phyloP scores from a whole-genome alignment of 2,888 invertebrate species.

The Drosophila neutralis region DNA sequence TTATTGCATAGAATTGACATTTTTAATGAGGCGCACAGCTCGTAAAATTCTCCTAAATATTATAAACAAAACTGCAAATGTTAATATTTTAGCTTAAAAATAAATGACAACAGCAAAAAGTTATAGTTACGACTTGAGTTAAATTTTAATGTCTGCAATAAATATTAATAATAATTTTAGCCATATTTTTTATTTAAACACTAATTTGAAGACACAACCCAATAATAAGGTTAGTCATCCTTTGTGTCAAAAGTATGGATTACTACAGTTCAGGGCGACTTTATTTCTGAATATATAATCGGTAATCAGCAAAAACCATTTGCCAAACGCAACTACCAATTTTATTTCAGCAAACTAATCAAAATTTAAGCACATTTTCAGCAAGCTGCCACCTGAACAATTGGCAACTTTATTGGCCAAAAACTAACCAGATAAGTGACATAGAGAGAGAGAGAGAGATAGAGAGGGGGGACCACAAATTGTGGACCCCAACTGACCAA shows the following conservation, averaged over 20 bases:
- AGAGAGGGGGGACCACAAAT: neutral
- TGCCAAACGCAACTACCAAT: slow-evolving; percentile 1
- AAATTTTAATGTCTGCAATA: neutral
- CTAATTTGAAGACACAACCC: too few species aligned
- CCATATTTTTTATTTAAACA: too few species aligned
- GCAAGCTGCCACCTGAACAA: slow-evolving; percentile 29
- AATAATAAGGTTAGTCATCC: too few species aligned
- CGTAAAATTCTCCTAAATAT: neutral
- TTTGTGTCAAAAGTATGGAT: neutral
- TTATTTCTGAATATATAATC: neutral
- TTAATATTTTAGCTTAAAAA: neutral
- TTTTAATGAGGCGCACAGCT: neutral
- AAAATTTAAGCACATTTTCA: slow-evolving; percentile 34
- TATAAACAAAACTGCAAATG: neutral
- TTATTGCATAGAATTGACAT: neutral
- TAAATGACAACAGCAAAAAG: neutral
- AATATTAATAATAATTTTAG: neutral
- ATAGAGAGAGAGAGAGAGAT: neutral
- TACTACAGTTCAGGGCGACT: neutral
- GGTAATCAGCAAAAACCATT: neutral
- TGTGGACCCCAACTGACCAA: slow-evolving; percentile 48
- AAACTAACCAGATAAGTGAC: neutral
- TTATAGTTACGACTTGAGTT: neutral
- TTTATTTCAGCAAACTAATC: slow-evolving; percentile 31
- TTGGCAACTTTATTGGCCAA: slow-evolving; percentile 12